A percentile compares a stretch with the other conserved stretches of the same genome.
Conservation (phyloP, 2,888 invertebrate genomes). For the Micropterix aruncella region DNA sequence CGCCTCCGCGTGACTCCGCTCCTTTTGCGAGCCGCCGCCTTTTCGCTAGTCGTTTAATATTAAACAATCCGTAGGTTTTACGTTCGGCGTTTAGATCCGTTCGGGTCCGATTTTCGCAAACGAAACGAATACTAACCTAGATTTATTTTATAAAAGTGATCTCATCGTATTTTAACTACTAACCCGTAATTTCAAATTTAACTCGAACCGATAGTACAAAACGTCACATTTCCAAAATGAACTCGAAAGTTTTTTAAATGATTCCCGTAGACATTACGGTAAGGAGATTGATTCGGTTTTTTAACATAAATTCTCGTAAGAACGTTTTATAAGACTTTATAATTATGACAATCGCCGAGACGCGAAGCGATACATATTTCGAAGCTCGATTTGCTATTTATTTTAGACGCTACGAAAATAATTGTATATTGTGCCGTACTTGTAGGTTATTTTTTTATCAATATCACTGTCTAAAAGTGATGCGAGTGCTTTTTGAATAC, state of each 20-base stretch:
- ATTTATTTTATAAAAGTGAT: slow-evolving; percentile 23
- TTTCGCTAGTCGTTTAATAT: no score
- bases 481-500: slow-evolving; percentile 11
- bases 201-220: slow-evolving; percentile 25
- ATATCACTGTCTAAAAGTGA: slow-evolving; percentile 7
- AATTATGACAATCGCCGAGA: background rate
- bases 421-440: slow-evolving; percentile 11
- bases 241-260: slow-evolving; percentile 1
- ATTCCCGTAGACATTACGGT: background rate
- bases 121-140: no score
- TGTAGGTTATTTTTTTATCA: slow-evolving; percentile 12
- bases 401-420: slow-evolving; percentile 6
- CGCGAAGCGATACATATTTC: slow-evolving; percentile 3
- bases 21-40: no score
- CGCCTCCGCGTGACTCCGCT: no score
- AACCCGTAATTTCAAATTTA: slow-evolving; percentile 26
- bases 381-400: slow-evolving; percentile 7
- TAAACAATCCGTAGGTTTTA: no score
- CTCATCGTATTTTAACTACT: slow-evolving; percentile 35
- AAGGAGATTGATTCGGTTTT: background rate
- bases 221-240: slow-evolving; percentile 17
- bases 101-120: no score
- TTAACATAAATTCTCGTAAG: background rate
- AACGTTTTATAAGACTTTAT: background rate
- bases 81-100: no score